Evolutionary conservation across 2,888 invertebrate species (phyloP), one percentile per base, ranked within the genome.

Genomic region (Drosophila bunnanda): DNA sequence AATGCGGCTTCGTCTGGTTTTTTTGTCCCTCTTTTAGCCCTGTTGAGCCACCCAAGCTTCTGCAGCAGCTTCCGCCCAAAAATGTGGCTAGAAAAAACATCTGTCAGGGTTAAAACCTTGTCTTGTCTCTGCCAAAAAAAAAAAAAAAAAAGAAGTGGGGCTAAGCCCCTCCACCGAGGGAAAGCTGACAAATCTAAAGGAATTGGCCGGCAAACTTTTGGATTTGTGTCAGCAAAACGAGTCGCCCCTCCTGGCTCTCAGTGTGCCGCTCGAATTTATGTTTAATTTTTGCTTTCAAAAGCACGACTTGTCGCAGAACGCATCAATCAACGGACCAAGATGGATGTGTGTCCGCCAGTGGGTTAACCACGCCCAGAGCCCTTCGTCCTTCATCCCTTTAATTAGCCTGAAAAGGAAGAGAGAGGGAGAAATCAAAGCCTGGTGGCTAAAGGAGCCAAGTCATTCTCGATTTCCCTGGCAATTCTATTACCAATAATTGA

Each of bases 401-500:
- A 67, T 67, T 67, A 68, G 55, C 32, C 39, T 15, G 15, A 36
- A 9, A 38, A 7, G 17, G 25, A 17, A 7, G 56, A 4, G n/a
- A 2, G 17, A 0, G 20, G 10, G 4, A 12, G 48, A 53, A 66
- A 66, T 65, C 30, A 52, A 17, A 43, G 39, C 44, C 61, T 13
- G n/a, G n/a, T 36, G 4, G 25, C 25, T 4, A 25, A 25, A 25
- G 25, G 2, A 25, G 71, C 62, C 56, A 53, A 57, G 67, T 59
- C 60, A 70, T 59, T 78, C 57, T 67, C 57, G 76, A 78, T 61
- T 75, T 48, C 54, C 60, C 36, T 39, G 56, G 58, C 53, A 76
- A 77, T 71, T 85, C 86, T 85, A 85, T 88, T 88, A 71, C 75
- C 86, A 88, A 85, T 89, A 88, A 83, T 83, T 83, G 83, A 83